A percentile compares a stretch with the other conserved stretches of the same genome.
phyloP scores from a whole-genome alignment of 2,113 vertebrate genomes.

The Smithornis capensis region DNA sequence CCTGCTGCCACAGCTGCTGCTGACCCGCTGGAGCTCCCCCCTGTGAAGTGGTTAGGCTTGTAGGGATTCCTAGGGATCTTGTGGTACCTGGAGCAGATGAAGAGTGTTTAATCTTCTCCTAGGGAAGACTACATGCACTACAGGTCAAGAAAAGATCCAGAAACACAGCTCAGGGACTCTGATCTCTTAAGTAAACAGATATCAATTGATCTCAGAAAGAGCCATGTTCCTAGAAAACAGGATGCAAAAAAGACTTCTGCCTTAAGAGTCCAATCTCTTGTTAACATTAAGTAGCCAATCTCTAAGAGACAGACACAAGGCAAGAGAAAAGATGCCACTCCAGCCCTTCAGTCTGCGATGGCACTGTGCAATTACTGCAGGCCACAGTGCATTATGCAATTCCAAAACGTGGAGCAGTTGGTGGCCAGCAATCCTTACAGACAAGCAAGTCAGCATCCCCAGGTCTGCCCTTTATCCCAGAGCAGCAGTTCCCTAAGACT shows the following conservation, averaged over 20 bases:
- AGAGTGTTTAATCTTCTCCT: not conserved
- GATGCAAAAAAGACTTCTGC: not conserved
- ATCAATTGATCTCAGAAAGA: not conserved
- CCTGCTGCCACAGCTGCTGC: constrained; percentile 71
- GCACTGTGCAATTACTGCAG: not conserved
- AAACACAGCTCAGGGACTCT: not conserved
- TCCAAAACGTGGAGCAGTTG: not conserved
- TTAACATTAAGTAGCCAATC: not conserved
- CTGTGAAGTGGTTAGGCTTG: constrained; percentile 61
- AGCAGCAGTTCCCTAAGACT: not conserved
- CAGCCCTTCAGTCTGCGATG: not conserved
- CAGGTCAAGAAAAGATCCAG: not conserved
- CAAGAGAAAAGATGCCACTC: not conserved
- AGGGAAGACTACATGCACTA: not conserved
- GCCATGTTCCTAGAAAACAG: not conserved
- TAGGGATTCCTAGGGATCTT: constrained; percentile 68
- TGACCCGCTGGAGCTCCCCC: constrained; percentile 71
- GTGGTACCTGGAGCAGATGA: constrained; percentile 57
- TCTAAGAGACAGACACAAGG: not conserved
- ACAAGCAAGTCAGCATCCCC: not conserved
- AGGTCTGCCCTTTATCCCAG: not conserved
- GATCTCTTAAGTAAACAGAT: not conserved
- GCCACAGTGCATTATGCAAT: not conserved
- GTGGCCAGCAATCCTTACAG: not conserved
- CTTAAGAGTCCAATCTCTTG: not conserved